Evolutionary conservation across 2,888 invertebrate genomes (phyloP), one percentile per base, ranked within the genome.

Genomic region (Brenthis ino): DNA sequence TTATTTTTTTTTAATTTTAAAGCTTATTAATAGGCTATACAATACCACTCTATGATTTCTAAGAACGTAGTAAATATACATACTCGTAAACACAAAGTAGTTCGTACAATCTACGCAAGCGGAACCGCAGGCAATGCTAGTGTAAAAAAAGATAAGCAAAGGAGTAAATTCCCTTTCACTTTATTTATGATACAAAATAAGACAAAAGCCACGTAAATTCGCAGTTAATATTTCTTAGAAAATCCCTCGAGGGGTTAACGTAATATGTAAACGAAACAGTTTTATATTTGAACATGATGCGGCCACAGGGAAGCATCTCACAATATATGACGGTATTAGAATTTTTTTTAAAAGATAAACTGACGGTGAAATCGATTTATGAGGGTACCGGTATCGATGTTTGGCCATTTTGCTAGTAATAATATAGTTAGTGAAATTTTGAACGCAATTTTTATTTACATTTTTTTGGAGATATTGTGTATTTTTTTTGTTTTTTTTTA

Each of bases 271-370:
- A 55, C 55, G 6, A 24, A 48, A 64, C 13, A 28, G 33, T 47
- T 55, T 55, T 58, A 47, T 6, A 67, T 66, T 58, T 53, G 58
- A 37, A 12, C 51, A 65, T 57, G 53, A 43, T 47, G 48, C 14
- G 53, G 57, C 68, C 64, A 64, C 20, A 28, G 60, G 61, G 51
- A 69, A 50, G 51, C 24, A 57, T 53, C 50, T 51, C 43, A 61
- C 53, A 57, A 69, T 63, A 65, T 69, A 69, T 65, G 56, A 57
- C 37, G 61, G 61, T 63, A 61, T 56, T 56, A 53, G 61, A 65
- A 57, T 69, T 65, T 65, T 63, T 61, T 63, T 53, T 24, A 28
- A 28, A 53, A 12, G 24, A 28, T 8, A 56, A 57, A 61, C 57
- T 54, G 61, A 47, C 51, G 20, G 33, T 61, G 11, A 50, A 56